These are phyloP conservation scores for Heliconius ismenius DNA, from an alignment of 2,888 invertebrate genomes.

Conservation along the genomic window DNA sequence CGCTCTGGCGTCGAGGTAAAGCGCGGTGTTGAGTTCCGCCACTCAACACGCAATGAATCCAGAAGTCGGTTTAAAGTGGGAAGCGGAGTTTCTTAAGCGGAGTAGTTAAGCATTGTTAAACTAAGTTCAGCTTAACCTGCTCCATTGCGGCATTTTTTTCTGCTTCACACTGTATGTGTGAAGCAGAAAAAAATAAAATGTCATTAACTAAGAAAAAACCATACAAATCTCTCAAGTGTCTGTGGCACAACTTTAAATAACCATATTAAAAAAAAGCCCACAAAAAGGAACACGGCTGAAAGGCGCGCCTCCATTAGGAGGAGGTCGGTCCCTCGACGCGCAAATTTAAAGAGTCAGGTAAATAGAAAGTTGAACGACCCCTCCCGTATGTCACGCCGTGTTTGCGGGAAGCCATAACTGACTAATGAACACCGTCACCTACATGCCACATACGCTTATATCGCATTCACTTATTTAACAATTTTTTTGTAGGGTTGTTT, in stretches of 20 bases:
- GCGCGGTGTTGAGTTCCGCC: too few relatives aligned
- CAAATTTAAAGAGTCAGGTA: conserved; percentile 36
- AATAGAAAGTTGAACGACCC: conserved; percentile 38
- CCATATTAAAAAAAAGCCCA: neutral
- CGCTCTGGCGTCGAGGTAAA: too few relatives aligned
- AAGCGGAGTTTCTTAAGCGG: too few relatives aligned
- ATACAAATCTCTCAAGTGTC: neutral
- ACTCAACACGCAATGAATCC: too few relatives aligned
- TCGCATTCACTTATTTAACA: conserved; percentile 3
- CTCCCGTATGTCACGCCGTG: conserved; percentile 27
- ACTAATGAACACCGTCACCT: conserved; percentile 18
- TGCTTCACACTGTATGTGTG: too few relatives aligned
- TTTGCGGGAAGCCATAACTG: conserved; percentile 19
- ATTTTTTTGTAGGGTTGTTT: neutral
- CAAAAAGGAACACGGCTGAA: conserved; percentile 23
- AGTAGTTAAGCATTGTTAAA: too few relatives aligned
- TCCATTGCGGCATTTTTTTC: too few relatives aligned
- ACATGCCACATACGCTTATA: neutral
- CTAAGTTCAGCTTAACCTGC: too few relatives aligned
- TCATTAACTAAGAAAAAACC: neutral
- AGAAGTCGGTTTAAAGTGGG: too few relatives aligned
- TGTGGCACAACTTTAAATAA: neutral
- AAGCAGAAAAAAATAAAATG: neutral
- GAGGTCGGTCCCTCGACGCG: conserved; percentile 28
- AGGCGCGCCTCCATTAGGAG: conserved; percentile 32